These are phyloP conservation scores for Sycophaga agraensis DNA, from an alignment of 1,140 invertebrate species.

Conservation along the genomic window DNA sequence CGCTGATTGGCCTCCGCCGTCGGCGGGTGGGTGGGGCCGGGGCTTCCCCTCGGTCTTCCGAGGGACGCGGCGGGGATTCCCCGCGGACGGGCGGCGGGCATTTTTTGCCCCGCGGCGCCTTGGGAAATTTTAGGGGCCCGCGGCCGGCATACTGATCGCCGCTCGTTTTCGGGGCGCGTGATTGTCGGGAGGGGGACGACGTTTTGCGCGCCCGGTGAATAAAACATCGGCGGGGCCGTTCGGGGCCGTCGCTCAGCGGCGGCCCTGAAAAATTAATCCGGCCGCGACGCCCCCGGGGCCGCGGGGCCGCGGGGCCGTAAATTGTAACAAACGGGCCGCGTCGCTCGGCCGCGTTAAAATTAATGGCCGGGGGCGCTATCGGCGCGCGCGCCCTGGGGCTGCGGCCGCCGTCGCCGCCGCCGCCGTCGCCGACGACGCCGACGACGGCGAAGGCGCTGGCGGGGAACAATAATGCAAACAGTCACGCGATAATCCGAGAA, in stretches of 20 bases:
- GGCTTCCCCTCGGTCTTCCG: neutral
- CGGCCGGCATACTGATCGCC: conserved; percentile 33
- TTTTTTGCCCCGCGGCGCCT: conserved; percentile 31
- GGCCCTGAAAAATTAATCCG: conserved; percentile 47
- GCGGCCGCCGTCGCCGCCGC: too few species aligned
- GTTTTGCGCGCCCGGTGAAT: conserved; percentile 9
- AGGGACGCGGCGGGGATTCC: too few species aligned
- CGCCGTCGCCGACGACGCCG: too few species aligned
- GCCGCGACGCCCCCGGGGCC: too few species aligned
- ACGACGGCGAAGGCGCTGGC: conserved; percentile 10
- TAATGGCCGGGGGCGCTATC: too few species aligned
- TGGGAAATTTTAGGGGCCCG: conserved; percentile 37
- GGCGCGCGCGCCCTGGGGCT: too few species aligned
- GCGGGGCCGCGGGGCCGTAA: conserved; percentile 34
- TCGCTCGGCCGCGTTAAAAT: conserved; percentile 47
- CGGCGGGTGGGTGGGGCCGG: neutral
- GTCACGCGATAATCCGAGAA: conserved; percentile 47
- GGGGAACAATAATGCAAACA: conserved; percentile 45
- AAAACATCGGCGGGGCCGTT: conserved; percentile 25
- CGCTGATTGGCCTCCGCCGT: neutral
- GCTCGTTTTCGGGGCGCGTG: conserved; percentile 16
- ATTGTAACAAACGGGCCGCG: conserved; percentile 46
- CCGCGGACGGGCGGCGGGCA: neutral
- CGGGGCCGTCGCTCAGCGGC: conserved; percentile 37
- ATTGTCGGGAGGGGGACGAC: conserved; percentile 7